Evolutionary conservation across 2,113 vertebrate species (phyloP), one percentile per base, ranked within the genome.

Genomic region (Clarias gariepinus): DNA sequence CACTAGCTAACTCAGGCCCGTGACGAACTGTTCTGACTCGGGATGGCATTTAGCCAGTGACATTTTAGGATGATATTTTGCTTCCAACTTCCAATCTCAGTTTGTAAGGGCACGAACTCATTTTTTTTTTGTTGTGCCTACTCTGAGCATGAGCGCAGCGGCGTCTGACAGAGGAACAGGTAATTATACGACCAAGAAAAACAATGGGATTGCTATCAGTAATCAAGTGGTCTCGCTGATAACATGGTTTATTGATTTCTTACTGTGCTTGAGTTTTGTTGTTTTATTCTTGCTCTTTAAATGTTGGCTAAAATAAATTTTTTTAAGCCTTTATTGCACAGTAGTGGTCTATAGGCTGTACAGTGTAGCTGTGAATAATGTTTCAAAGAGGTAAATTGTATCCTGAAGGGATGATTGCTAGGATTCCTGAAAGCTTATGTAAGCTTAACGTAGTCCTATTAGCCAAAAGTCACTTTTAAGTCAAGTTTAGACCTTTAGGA

Each of bases 41-140:
- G 21, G 47, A 10, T 89, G 89, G 86, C 84, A 90, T 87, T 90
- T 88, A 89, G 74, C 66, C 58, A 25, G 79, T 90, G 90, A 86
- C 90, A 90, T 90, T 90, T 90, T 36, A 71, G 63, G 68, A 82
- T 89, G 86, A 77, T 84, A 84, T 88, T 89, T 89, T 58, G 47
- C 86, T 47, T 47, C 52, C 52, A 76, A 82, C 77, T 47, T 66
- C 47, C 74, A 73, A 81, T 86, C 81, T 86, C 60, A 79, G 74
- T 57, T 90, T 87, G 68, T 81, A 87, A 76, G 80, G 82, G 57
- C 74, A 63, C 21, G 41, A 87, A 88, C 78, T 87, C 80, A 81
- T 88, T 88, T 66, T 61, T 81, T 81, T 53, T 8, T 47, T 47
- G 76, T 84, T 77, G 68, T 73, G 64, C 66, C 78, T 86, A 61